Conservation (phyloP, 2,797 vertebrate species). For the Pempheris klunzingeri region DNA sequence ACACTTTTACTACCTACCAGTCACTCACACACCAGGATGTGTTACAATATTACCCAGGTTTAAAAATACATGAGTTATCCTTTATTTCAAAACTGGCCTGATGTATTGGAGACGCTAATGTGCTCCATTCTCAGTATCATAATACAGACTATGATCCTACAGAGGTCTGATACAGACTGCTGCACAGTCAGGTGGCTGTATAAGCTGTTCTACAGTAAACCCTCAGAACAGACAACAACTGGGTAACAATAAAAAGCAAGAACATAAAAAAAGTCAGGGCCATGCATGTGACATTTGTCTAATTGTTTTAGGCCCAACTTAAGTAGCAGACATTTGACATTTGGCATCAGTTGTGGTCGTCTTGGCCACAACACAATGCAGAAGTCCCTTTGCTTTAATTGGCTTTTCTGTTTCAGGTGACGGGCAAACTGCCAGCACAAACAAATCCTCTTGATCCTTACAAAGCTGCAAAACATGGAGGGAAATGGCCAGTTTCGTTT, state of each 20-base stretch:
- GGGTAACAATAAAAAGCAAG: not conserved
- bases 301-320: constrained; percentile 29
- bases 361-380: constrained; percentile 32
- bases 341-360: constrained; percentile 28
- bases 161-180: no score
- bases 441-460: constrained; percentile 80
- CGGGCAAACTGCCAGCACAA: constrained; percentile 73
- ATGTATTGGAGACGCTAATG: no score
- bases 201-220: not conserved
- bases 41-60: no score
- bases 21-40: no score
- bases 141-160: no score
- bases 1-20: no score
- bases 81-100: no score
- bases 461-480: constrained; percentile 71
- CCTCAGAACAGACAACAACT: not conserved
- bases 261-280: not conserved
- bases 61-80: no score
- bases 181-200: no score
- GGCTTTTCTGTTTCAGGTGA: constrained; percentile 71
- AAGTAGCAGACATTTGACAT: constrained; percentile 51
- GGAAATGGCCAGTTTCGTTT: constrained; percentile 50
- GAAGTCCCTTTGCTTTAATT: constrained; percentile 40
- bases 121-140: not conserved
- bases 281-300: constrained; percentile 11